These are phyloP conservation scores for Pygocentrus nattereri DNA, from an alignment of 2,797 vertebrate species.

Conservation along the genomic window DNA sequence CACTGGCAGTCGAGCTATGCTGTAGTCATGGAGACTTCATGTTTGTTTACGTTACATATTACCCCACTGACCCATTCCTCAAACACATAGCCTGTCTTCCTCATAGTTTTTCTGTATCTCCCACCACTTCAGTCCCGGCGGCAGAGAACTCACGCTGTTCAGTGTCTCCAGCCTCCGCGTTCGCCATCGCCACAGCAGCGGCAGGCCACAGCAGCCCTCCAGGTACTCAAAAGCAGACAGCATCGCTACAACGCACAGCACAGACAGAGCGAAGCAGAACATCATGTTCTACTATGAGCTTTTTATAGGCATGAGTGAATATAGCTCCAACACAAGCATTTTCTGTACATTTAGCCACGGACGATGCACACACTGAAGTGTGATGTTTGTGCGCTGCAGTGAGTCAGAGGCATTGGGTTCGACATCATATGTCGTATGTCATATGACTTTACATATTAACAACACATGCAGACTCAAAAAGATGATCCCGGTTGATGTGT, in stretches of 20 bases:
- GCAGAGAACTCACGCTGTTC: conserved; percentile 90
- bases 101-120: conserved; percentile 1
- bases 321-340: background rate
- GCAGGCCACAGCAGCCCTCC: conserved; percentile 92
- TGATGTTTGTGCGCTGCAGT: too few species aligned
- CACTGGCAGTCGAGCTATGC: background rate
- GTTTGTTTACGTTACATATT: conserved; percentile 22
- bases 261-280: background rate
- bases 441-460: too few species aligned
- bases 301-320: background rate
- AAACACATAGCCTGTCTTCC: background rate
- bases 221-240: conserved; percentile 73
- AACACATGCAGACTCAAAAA: too few species aligned
- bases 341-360: conserved; percentile 7
- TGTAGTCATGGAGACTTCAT: background rate
- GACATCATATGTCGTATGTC: too few species aligned
- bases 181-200: conserved; percentile 96
- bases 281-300: background rate
- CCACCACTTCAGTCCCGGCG: conserved; percentile 81
- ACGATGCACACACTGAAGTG: background rate
- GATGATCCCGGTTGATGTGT: too few species aligned
- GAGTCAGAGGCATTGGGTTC: too few species aligned
- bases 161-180: conserved; percentile 95
- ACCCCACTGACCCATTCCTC: conserved; percentile 9
- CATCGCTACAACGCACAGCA: background rate